A percentile compares a stretch with the other conserved stretches of the same genome.
phyloP scores from a whole-genome alignment of 2,113 vertebrate genomes.

The Amphiprion ocellaris region DNA sequence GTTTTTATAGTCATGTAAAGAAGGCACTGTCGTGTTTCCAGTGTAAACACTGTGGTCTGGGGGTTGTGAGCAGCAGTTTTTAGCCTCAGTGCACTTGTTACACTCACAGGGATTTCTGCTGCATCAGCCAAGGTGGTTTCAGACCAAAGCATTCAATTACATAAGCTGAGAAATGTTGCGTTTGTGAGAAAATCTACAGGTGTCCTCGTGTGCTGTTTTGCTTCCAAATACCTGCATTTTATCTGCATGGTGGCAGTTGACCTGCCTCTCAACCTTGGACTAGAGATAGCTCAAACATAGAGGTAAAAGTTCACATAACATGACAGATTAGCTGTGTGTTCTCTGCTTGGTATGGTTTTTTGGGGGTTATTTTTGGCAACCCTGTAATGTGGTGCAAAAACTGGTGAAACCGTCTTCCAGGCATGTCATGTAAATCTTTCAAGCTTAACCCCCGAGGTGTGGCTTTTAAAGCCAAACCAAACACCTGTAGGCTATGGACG shows the following conservation, averaged over 20 bases:
- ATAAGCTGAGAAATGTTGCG: not conserved
- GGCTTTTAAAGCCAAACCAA: constrained; percentile 52
- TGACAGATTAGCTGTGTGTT: not conserved
- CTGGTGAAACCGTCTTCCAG: constrained; percentile 8
- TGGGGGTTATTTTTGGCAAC: not conserved
- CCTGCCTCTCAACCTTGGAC: constrained; percentile 37
- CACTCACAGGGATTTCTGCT: constrained; percentile 9
- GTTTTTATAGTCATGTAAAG: constrained; percentile 42
- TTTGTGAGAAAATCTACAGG: not conserved
- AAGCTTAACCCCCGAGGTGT: constrained; percentile 29
- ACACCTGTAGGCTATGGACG: constrained; percentile 42
- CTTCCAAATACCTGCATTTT: constrained; percentile 41
- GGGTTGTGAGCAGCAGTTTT: not conserved
- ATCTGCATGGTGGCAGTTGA: constrained; percentile 28
- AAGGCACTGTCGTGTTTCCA: constrained; percentile 42
- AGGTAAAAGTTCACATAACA: constrained; percentile 45
- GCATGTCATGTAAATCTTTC: constrained; percentile 9
- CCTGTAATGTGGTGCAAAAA: constrained; percentile 4
- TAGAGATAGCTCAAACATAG: constrained; percentile 22
- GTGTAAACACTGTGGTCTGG: constrained; percentile 36
- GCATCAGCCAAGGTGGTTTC: not conserved
- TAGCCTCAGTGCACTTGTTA: not conserved
- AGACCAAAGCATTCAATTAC: constrained; percentile 7
- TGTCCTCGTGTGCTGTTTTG: constrained; percentile 22
- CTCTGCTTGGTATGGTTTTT: not conserved